These are phyloP conservation scores for Betta splendens DNA, from an alignment of 2,797 vertebrate species.

Conservation along the genomic window DNA sequence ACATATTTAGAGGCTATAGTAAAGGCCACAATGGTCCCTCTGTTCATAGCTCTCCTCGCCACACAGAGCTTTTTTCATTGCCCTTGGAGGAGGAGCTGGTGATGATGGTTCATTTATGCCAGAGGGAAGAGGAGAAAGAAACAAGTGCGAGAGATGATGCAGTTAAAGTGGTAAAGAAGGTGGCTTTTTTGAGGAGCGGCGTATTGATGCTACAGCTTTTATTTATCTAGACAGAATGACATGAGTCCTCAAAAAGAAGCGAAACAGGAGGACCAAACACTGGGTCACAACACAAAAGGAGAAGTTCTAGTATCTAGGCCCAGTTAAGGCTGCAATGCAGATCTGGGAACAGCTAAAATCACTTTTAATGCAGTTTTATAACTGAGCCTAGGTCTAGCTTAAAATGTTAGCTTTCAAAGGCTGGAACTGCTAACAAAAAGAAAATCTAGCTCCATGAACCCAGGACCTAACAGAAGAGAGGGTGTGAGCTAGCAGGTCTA, in stretches of 20 bases:
- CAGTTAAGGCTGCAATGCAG: constrained; percentile 57
- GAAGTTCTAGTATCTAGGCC: constrained; percentile 68
- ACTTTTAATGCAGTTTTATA: constrained; percentile 52
- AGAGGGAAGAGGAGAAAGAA: constrained; percentile 35
- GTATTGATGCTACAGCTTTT: constrained; percentile 35
- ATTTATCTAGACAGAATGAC: constrained; percentile 21
- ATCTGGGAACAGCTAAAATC: constrained; percentile 30
- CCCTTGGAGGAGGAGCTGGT: constrained; percentile 38
- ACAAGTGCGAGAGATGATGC: constrained; percentile 22
- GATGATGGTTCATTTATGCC: constrained; percentile 62
- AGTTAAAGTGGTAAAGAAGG: constrained; percentile 8
- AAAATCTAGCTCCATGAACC: constrained; percentile 53
- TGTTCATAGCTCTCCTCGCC: constrained; percentile 61
- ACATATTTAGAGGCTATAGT: constrained; percentile 37
- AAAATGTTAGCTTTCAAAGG: constrained; percentile 38
- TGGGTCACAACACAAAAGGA: constrained; percentile 53
- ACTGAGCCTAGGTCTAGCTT: constrained; percentile 75
- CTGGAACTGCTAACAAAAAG: constrained; percentile 60
- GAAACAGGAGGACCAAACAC: constrained; percentile 45
- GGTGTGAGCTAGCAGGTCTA: constrained; percentile 59
- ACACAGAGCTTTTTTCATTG: constrained; percentile 63
- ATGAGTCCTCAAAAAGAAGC: constrained; percentile 60
- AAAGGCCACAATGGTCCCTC: constrained; percentile 61
- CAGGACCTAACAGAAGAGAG: constrained; percentile 64
- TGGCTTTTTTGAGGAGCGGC: constrained; percentile 46